These are phyloP conservation scores for Phyto melanocephala DNA, from an alignment of 2,888 invertebrate genomes.

Conservation along the genomic window DNA sequence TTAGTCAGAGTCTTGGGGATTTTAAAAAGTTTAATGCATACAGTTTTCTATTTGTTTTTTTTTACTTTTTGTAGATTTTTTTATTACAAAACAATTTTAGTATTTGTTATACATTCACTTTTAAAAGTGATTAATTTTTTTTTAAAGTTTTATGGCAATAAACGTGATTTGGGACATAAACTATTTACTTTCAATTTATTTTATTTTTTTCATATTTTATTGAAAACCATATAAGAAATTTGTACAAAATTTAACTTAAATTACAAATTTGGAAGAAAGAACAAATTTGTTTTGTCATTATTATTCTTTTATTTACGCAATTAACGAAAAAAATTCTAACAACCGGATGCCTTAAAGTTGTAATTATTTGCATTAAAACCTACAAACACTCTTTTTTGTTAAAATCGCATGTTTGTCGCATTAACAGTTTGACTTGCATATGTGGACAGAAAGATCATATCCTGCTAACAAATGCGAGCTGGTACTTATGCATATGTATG, in stretches of 20 bases:
- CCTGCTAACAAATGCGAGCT: too few relatives aligned
- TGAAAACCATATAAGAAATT: neutral
- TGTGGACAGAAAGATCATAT: too few relatives aligned
- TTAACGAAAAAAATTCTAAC: too few relatives aligned
- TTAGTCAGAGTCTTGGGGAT: conserved; percentile 42
- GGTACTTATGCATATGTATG: too few relatives aligned
- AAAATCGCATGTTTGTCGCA: too few relatives aligned
- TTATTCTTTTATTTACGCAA: too few relatives aligned
- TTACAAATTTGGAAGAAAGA: neutral
- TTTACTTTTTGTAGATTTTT: conserved; percentile 12
- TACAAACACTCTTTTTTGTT: too few relatives aligned
- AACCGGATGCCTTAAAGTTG: too few relatives aligned
- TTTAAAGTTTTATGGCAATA: neutral
- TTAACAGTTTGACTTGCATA: too few relatives aligned
- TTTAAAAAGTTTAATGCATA: conserved; percentile 24
- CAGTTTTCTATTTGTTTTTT: neutral
- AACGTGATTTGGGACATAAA: conserved; percentile 20
- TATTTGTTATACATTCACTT: conserved; percentile 58
- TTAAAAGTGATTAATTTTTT: conserved; percentile 18
- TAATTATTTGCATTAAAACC: too few relatives aligned
- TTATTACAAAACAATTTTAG: conserved; percentile 28
- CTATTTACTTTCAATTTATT: neutral
- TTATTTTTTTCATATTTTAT: neutral
- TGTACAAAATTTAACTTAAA: neutral
- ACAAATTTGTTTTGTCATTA: too few relatives aligned